Percentiles rank a stretch among this genome's conserved stretches.
phyloP scores from a whole-genome alignment of 1,140 invertebrate genomes.

The Drusus annulatus region DNA sequence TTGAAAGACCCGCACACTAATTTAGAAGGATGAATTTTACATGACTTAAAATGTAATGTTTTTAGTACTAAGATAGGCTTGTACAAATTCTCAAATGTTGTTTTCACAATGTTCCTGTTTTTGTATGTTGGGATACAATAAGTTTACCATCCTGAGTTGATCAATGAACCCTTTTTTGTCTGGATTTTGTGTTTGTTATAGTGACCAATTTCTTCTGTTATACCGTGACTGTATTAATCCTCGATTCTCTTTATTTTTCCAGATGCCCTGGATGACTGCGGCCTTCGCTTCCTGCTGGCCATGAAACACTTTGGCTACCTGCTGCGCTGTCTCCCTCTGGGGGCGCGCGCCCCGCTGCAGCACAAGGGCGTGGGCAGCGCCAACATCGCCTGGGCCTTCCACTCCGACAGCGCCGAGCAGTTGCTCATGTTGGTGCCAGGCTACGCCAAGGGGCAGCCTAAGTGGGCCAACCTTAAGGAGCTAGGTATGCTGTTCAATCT shows the following conservation, averaged over 20 bases:
- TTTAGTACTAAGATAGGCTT: too few relatives aligned
- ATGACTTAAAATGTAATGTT: too few relatives aligned
- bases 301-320: slow-evolving; percentile 99
- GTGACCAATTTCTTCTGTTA: too few relatives aligned
- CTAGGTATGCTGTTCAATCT: slow-evolving; percentile 73
- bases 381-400: slow-evolving; percentile 98
- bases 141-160: too few relatives aligned
- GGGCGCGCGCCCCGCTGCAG: slow-evolving; percentile 89
- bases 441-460: slow-evolving; percentile 85
- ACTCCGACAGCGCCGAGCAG: slow-evolving; percentile 98
- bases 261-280: slow-evolving; percentile 97
- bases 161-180: too few relatives aligned
- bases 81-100: too few relatives aligned
- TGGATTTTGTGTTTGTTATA: too few relatives aligned
- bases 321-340: slow-evolving; percentile 89
- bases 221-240: too few relatives aligned
- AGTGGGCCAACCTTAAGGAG: slow-evolving; percentile 94
- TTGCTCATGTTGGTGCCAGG: slow-evolving; percentile 92
- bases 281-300: slow-evolving; percentile 94
- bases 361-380: slow-evolving; percentile 92
- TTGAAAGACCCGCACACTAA: too few relatives aligned
- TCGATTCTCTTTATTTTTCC: slow-evolving; percentile 52
- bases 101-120: too few relatives aligned
- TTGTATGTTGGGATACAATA: too few relatives aligned
- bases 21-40: too few relatives aligned